A percentile compares a stretch with the other conserved stretches of the same genome.
phyloP scores from a whole-genome alignment of 2,797 vertebrate genomes.

The Poecilia picta region DNA sequence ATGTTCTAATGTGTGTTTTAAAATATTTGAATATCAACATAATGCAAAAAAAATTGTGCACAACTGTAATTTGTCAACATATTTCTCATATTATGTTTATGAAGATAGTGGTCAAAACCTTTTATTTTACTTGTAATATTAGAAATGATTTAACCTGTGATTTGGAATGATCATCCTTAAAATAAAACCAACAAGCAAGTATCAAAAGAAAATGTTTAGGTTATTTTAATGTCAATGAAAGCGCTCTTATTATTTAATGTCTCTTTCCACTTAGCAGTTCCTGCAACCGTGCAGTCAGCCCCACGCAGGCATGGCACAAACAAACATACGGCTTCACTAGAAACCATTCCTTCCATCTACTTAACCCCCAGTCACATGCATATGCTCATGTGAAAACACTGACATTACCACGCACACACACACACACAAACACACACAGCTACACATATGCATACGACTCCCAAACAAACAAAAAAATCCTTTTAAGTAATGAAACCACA shows the following conservation, averaged over 20 bases:
- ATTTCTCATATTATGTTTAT: constrained; percentile 47
- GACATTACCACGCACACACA: constrained; percentile 24
- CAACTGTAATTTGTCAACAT: constrained; percentile 55
- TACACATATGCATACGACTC: constrained; percentile 37
- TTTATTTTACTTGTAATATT: constrained; percentile 68
- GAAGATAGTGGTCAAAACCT: constrained; percentile 51
- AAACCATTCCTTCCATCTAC: constrained; percentile 72
- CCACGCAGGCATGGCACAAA: constrained; percentile 54
- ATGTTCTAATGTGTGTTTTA: neutral
- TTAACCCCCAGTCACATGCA: constrained; percentile 51
- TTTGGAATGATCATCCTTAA: constrained; percentile 49
- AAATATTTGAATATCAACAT: constrained; percentile 30
- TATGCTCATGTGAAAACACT: constrained; percentile 10
- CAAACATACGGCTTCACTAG: constrained; percentile 72
- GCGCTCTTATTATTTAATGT: constrained; percentile 68
- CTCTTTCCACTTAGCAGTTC: constrained; percentile 69
- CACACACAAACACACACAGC: constrained; percentile 15
- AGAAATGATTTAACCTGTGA: constrained; percentile 59
- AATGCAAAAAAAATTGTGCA: constrained; percentile 28
- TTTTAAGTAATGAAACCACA: constrained; percentile 89
- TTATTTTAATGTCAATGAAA: constrained; percentile 74
- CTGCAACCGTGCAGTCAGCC: constrained; percentile 51
- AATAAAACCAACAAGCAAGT: constrained; percentile 56
- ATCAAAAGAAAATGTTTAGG: constrained; percentile 48
- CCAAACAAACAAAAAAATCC: constrained; percentile 78